Percentiles rank a stretch among this genome's conserved stretches.
These are phyloP conservation scores for Drosophila fulvimacula DNA, from an alignment of 2,888 invertebrate genomes.

Conservation along the genomic window DNA sequence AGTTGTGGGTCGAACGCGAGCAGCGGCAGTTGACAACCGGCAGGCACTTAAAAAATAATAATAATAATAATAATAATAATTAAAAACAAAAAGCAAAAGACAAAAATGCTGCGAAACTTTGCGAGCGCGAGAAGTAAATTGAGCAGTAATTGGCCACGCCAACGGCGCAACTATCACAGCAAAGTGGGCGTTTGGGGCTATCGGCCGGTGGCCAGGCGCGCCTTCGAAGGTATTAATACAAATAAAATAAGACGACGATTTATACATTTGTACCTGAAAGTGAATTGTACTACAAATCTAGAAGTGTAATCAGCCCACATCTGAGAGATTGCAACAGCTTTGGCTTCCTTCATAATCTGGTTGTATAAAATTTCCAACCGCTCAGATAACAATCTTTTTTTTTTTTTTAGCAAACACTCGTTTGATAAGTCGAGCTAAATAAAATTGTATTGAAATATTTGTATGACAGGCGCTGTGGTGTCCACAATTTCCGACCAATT, in stretches of 20 bases:
- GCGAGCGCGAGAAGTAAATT: constrained; percentile 45
- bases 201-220: constrained; percentile 70
- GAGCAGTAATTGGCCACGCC: constrained; percentile 12
- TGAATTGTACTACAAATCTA: constrained; percentile 30
- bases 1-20: constrained; percentile 53
- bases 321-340: constrained; percentile 40
- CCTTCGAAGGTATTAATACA: constrained; percentile 78
- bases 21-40: constrained; percentile 24
- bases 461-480: constrained; percentile 7
- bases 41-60: constrained; percentile 2
- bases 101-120: constrained; percentile 59
- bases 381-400: constrained; percentile 62
- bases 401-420: constrained; percentile 26
- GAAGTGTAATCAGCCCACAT: constrained; percentile 31
- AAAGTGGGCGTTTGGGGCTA: constrained; percentile 84
- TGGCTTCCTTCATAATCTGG: constrained; percentile 39
- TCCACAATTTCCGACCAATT: constrained; percentile 6
- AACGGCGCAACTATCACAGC: constrained; percentile 79
- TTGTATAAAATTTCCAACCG: constrained; percentile 51
- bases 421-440: constrained; percentile 56
- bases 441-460: constrained; percentile 16
- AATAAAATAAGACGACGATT: constrained; percentile 15
- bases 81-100: no score
- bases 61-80: not conserved
- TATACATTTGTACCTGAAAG: constrained; percentile 21